Evolutionary conservation across 2,888 invertebrate genomes (phyloP).

Genomic region (Parnassius glacialis): DNA sequence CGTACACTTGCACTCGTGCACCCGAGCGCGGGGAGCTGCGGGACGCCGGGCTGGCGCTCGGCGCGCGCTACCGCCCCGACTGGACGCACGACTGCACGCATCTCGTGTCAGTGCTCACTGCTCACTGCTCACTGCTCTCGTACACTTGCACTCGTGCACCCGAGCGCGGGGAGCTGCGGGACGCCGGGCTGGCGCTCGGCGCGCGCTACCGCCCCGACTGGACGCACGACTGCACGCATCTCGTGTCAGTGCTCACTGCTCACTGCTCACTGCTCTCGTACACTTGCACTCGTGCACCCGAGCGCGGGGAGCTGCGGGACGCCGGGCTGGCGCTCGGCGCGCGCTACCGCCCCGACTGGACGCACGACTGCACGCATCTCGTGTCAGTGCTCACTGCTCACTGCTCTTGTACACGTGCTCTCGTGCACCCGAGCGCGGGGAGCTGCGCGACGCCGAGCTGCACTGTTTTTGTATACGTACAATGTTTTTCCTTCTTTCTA

Average conservation of each 20-base stretch:
- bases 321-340: slow-evolving; percentile 90
- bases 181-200: slow-evolving; percentile 87
- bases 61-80: slow-evolving; percentile 85
- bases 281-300: slow-evolving; percentile 66
- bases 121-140: too few species aligned
- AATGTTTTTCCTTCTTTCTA: too few species aligned
- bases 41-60: slow-evolving; percentile 86
- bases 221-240: slow-evolving; percentile 85
- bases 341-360: slow-evolving; percentile 77
- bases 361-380: slow-evolving; percentile 87
- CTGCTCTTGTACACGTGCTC: slow-evolving; percentile 76
- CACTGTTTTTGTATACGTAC: neutral
- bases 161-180: slow-evolving; percentile 83
- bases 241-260: slow-evolving; percentile 75
- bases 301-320: slow-evolving; percentile 84
- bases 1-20: too few species aligned
- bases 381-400: slow-evolving; percentile 65
- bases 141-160: slow-evolving; percentile 63
- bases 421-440: too few species aligned
- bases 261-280: too few species aligned
- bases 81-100: slow-evolving; percentile 83
- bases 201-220: slow-evolving; percentile 83
- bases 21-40: slow-evolving; percentile 48
- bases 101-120: slow-evolving; percentile 79
- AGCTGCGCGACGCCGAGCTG: slow-evolving; percentile 72